These are phyloP conservation scores for Sinocyclocheilus rhinocerous DNA, from an alignment of 2,113 vertebrate species.

Conservation along the genomic window DNA sequence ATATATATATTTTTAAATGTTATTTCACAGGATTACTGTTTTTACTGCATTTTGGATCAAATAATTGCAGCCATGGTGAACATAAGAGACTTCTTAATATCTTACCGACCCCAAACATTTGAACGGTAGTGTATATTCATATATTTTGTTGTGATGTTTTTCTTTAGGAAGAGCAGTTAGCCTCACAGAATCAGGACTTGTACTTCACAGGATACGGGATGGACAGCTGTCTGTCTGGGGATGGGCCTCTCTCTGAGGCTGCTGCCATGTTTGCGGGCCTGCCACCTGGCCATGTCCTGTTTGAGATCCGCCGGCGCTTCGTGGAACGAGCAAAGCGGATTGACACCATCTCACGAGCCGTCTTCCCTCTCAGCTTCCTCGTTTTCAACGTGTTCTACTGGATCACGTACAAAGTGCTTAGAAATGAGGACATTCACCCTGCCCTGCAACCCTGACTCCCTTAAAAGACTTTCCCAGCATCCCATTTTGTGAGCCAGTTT, in stretches of 20 bases:
- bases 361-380: slow-evolving; percentile 93
- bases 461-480: background rate
- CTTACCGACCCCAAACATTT: too few relatives aligned
- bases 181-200: slow-evolving; percentile 76
- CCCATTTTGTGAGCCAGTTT: background rate
- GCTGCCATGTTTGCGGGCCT: slow-evolving; percentile 76
- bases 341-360: slow-evolving; percentile 86
- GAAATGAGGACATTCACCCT: slow-evolving; percentile 83
- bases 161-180: slow-evolving; percentile 81
- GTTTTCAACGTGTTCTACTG: slow-evolving; percentile 95
- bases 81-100: too few relatives aligned
- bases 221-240: slow-evolving; percentile 74
- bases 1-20: too few relatives aligned
- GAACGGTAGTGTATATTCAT: too few relatives aligned
- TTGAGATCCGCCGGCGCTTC: slow-evolving; percentile 79
- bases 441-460: slow-evolving; percentile 59
- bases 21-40: background rate
- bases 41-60: background rate
- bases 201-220: slow-evolving; percentile 83
- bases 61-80: background rate
- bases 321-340: slow-evolving; percentile 88
- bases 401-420: slow-evolving; percentile 91
- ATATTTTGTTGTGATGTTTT: background rate
- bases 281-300: slow-evolving; percentile 70
- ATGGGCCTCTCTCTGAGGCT: slow-evolving; percentile 74